Percentiles rank a stretch among this genome's conserved stretches.
Conservation (phyloP, 2,888 invertebrate genomes). For the Apotomis betuletana region DNA sequence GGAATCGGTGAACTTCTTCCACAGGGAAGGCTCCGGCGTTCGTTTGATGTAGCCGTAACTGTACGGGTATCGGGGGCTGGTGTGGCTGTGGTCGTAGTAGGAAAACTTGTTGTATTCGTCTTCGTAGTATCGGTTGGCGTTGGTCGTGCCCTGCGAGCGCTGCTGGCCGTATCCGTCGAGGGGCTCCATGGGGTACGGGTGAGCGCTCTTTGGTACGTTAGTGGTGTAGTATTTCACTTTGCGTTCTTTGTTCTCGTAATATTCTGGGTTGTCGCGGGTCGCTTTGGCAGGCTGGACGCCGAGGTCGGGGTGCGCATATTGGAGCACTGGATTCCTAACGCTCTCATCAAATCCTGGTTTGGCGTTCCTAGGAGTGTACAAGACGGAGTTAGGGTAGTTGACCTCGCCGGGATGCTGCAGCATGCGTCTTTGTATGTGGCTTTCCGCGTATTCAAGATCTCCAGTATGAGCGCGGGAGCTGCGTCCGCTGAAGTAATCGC, state of each 20-base stretch:
- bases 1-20: constrained; percentile 88
- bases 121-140: constrained; percentile 76
- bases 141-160: constrained; percentile 74
- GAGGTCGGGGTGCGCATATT: constrained; percentile 91
- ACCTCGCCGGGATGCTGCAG: constrained; percentile 86
- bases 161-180: constrained; percentile 72
- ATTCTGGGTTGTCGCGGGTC: constrained; percentile 70
- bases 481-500: constrained; percentile 84
- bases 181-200: constrained; percentile 83
- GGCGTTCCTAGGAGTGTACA: constrained; percentile 85
- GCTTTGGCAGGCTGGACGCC: constrained; percentile 90
- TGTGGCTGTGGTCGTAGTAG: constrained; percentile 82
- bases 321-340: constrained; percentile 88
- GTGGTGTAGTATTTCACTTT: constrained; percentile 80
- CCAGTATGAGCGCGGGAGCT: constrained; percentile 78
- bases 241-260: constrained; percentile 63
- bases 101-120: constrained; percentile 80
- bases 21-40: constrained; percentile 85
- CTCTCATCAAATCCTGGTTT: constrained; percentile 87
- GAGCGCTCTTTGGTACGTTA: constrained; percentile 81
- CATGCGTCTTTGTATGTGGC: constrained; percentile 88
- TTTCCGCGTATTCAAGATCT: constrained; percentile 76
- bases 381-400: constrained; percentile 85
- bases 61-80: constrained; percentile 80
- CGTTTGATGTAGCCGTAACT: constrained; percentile 85